Evolutionary conservation across 2,797 vertebrate genomes (phyloP).

Genomic region (Odontamblyopus rebecca): DNA sequence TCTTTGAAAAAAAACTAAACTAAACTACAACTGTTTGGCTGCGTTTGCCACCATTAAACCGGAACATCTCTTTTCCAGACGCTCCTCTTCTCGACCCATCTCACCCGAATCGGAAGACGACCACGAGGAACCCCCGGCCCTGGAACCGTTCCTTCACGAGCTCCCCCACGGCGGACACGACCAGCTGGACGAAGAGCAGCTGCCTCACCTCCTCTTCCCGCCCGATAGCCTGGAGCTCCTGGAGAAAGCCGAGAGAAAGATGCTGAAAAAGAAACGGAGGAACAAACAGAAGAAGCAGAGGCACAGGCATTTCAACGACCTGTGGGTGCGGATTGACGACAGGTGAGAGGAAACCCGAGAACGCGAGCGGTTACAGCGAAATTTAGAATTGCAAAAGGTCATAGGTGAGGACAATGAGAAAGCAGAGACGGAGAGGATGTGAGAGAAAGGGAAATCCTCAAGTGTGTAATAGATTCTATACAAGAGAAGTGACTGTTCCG

Average conservation of each 20-base stretch:
- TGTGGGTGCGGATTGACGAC: conserved; percentile 87
- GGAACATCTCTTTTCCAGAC: conserved; percentile 30
- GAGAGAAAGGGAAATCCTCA: conserved; percentile 34
- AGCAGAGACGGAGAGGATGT: conserved; percentile 33
- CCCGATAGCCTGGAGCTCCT: conserved; percentile 72
- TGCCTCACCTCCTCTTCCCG: conserved; percentile 71
- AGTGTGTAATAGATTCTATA: conserved; percentile 46
- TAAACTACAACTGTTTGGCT: no score
- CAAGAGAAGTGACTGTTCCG: conserved; percentile 61
- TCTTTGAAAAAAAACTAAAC: no score
- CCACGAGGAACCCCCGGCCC: conserved; percentile 37
- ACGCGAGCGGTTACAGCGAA: neutral
- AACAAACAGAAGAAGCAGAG: conserved; percentile 79
- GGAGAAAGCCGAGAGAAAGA: conserved; percentile 77
- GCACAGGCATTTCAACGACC: conserved; percentile 84
- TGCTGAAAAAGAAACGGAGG: conserved; percentile 79
- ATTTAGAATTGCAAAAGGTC: conserved; percentile 9
- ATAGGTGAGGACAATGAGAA: conserved; percentile 27
- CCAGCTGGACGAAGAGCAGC: conserved; percentile 63
- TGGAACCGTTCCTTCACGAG: conserved; percentile 77
- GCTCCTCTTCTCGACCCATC: conserved; percentile 40
- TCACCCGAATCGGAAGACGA: conserved; percentile 53
- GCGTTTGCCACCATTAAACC: neutral
- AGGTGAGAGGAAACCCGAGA: conserved; percentile 71
- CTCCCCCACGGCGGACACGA: conserved; percentile 62